Evolutionary conservation across 2,113 vertebrate species (phyloP).

Genomic region (Trichechus manatus): DNA sequence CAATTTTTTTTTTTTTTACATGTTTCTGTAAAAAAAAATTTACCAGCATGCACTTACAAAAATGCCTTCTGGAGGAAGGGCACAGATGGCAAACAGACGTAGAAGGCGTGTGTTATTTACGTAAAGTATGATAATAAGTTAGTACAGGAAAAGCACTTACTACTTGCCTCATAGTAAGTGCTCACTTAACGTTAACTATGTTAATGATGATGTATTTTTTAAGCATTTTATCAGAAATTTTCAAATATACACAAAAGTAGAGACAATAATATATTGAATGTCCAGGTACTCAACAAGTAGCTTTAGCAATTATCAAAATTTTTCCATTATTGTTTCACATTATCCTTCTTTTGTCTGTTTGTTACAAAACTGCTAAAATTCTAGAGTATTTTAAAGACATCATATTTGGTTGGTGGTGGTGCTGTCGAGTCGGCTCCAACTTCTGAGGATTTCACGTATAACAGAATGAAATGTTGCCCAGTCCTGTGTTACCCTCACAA

Average conservation of each 20-base stretch:
- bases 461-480: background rate
- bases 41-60: too few relatives aligned
- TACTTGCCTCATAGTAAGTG: background rate
- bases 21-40: too few relatives aligned
- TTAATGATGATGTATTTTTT: background rate
- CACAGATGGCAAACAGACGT: too few relatives aligned
- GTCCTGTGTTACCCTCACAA: background rate
- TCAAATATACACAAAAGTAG: background rate
- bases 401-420: background rate
- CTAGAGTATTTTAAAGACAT: background rate
- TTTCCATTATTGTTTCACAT: background rate
- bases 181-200: background rate
- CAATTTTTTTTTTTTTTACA: too few relatives aligned
- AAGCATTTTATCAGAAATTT: background rate
- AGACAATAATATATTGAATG: background rate
- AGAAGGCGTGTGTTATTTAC: too few relatives aligned
- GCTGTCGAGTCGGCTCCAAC: background rate
- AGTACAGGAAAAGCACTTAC: background rate
- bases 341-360: background rate
- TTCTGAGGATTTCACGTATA: background rate
- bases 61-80: too few relatives aligned
- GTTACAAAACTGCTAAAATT: background rate
- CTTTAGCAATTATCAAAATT: background rate
- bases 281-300: background rate
- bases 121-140: background rate